Evolutionary conservation across 2,113 vertebrate species (phyloP).

Genomic region (Lethenteron camtschaticum): DNA sequence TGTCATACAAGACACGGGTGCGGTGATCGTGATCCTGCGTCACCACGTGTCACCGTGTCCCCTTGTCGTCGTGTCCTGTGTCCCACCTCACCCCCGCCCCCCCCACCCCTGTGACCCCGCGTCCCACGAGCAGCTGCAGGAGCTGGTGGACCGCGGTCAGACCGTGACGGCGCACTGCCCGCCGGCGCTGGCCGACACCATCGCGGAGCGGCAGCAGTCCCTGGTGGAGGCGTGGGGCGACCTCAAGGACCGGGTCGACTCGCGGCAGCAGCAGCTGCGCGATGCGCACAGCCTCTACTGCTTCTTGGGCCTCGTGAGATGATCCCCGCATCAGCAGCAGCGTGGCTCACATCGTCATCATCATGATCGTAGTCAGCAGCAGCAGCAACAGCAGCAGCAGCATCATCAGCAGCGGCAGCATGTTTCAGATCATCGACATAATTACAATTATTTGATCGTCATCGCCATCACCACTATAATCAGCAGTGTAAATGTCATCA

Average conservation of each 20-base stretch:
- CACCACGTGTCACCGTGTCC: no score
- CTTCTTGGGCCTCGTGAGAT: conserved; percentile 37
- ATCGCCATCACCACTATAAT: neutral
- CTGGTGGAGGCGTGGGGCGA: conserved; percentile 38
- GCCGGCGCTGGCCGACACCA: conserved; percentile 15
- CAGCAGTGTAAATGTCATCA: neutral
- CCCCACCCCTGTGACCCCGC: no score
- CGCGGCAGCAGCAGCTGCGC: conserved; percentile 28
- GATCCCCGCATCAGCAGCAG: no score
- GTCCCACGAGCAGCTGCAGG: conserved; percentile 31
- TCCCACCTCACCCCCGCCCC: no score
- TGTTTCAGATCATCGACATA: neutral
- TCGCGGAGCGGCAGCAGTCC: conserved; percentile 33
- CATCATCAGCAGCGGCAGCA: no score
- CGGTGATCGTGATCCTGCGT: no score
- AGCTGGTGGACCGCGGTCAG: conserved; percentile 28
- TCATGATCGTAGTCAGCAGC: no score
- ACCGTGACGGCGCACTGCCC: conserved; percentile 20
- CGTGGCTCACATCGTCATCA: no score
- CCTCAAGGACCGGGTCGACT: conserved; percentile 22
- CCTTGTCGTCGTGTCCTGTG: no score
- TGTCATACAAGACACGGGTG: no score
- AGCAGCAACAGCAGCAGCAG: no score
- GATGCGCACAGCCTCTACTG: conserved; percentile 20
- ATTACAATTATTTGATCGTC: neutral